Evolutionary conservation across 1,140 invertebrate genomes (phyloP), one percentile per base, ranked within the genome.

Genomic region (Zelostemma sp.): DNA sequence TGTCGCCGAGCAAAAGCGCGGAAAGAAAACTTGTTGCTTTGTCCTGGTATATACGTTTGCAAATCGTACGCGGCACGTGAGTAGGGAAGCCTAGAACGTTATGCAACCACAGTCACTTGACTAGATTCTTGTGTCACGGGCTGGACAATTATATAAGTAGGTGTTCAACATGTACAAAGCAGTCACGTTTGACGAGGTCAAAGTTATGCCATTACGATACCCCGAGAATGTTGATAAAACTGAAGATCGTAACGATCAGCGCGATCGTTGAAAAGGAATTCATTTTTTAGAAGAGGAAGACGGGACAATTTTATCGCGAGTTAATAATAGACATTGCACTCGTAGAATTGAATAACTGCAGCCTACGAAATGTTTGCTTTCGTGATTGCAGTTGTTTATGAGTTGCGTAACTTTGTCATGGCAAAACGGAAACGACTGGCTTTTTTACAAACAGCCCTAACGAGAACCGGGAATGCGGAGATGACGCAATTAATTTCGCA

Each of bases 61-160:
- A 40, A 53, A 68, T 68, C 64, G 56, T 59, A 49, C 63, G 35
- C 21, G 45, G 25, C 51, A 41, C 59, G 50, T 56, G 58, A 62
- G 58, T 47, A 43, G 54, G 28, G 40, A 55, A 59, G 50, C 50
- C 51, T 49, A 28, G 43, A 1, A 28, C 14, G 79, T 81, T 81
- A 80, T 77, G 80, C 78, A 80, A 80, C 74, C 55, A 50, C 76
- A 80, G 79, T 74, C 73, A 76, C 78, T 68, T 76, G 68, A 70
- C 74, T 80, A 76, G 68, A 66, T 80, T 80, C 80, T 80, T 76
- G 80, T 75, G 78, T 80, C 77, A 75, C 64, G 72, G 31, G 72
- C 60, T 46, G 63, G 60, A 69, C 56, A 69, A 69, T 69, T 69
- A 69, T 69, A 69, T 69, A 69, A 69, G 67, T 69, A 68, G 67